Conservation (phyloP, 2,797 vertebrate genomes). For the Tenualosa ilisha region DNA sequence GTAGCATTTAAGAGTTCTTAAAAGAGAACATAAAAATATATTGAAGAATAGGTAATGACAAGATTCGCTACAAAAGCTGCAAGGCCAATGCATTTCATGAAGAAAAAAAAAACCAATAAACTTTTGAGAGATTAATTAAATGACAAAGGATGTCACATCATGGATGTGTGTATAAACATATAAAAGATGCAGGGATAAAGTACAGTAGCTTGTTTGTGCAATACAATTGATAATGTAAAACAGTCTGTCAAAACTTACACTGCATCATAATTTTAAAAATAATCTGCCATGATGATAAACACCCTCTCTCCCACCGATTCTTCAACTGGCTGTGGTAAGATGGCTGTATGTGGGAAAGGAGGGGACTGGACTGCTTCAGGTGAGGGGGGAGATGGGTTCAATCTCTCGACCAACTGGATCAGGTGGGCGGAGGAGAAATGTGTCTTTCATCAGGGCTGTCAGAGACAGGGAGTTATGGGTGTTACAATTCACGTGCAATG, state of each 20-base stretch:
- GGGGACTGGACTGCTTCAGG: constrained; percentile 52
- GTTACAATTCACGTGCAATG: not conserved
- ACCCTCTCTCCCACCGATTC: not conserved
- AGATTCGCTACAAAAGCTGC: not conserved
- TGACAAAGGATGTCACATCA: not conserved
- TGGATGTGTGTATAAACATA: not conserved
- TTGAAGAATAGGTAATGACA: not conserved
- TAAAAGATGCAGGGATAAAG: not conserved
- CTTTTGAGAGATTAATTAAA: not conserved
- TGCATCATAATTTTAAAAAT: not conserved
- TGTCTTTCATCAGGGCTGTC: constrained; percentile 68
- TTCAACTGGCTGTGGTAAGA: not conserved
- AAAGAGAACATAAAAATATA: not conserved
- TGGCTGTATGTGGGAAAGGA: not conserved
- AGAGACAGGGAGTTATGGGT: not conserved
- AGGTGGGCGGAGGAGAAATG: constrained; percentile 57
- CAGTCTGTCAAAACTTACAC: not conserved
- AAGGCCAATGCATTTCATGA: not conserved
- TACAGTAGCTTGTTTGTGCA: constrained; percentile 10
- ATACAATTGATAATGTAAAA: not conserved
- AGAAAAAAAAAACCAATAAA: not conserved
- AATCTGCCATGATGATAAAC: not conserved
- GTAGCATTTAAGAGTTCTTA: not conserved
- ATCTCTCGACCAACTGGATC: constrained; percentile 38
- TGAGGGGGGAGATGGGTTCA: constrained; percentile 54